phyloP scores from a whole-genome alignment of 23 tunicate genomes.

The Halocynthia roretzi region DNA sequence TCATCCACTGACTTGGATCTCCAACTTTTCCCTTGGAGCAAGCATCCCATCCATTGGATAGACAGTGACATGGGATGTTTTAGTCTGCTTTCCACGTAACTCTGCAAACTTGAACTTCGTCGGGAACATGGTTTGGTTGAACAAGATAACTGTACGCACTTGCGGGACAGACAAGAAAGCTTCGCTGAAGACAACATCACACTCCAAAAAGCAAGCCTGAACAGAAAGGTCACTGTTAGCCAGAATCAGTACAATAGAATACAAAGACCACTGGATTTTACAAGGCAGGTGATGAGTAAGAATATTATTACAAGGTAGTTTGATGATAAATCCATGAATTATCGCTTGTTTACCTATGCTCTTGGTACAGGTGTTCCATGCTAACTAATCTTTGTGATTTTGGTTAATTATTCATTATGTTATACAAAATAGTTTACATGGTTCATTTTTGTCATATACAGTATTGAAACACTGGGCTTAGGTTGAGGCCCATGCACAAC shows the following conservation, averaged over 20 bases:
- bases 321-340: too few relatives aligned
- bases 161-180: constrained; percentile 58
- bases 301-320: too few relatives aligned
- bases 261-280: too few relatives aligned
- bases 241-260: too few relatives aligned
- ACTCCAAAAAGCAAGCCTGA: constrained; percentile 64
- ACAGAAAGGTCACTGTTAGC: background rate
- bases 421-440: background rate
- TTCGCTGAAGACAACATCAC: constrained; percentile 50
- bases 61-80: constrained; percentile 40
- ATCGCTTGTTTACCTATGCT: too few relatives aligned
- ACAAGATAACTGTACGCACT: constrained; percentile 19
- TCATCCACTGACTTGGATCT: constrained; percentile 32
- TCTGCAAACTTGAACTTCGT: constrained; percentile 45
- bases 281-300: too few relatives aligned
- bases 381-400: too few relatives aligned
- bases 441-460: background rate
- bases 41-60: constrained; percentile 42
- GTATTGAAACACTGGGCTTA: background rate
- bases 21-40: constrained; percentile 55
- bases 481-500: too few relatives aligned
- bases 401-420: background rate
- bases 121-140: constrained; percentile 74
- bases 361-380: too few relatives aligned
- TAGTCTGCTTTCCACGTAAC: constrained; percentile 34